A percentile compares a stretch with the other conserved stretches of the same genome.
Conservation (phyloP, 2,113 vertebrate species). For the Lepisosteus osseus region DNA sequence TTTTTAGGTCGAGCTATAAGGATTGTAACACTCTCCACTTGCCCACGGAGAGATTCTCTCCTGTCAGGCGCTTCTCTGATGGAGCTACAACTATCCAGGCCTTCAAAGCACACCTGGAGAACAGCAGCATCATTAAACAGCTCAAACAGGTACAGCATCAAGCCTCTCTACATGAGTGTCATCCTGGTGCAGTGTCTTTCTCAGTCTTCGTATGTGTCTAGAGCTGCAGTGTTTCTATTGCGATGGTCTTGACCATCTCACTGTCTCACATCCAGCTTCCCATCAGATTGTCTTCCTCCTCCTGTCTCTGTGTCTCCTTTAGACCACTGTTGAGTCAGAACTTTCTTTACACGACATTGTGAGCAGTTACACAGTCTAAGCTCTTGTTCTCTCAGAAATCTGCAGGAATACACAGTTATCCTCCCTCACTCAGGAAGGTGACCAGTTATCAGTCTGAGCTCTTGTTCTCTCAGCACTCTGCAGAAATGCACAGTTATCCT, state of each 20-base stretch:
- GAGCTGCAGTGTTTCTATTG: too few relatives aligned
- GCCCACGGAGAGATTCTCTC: slow-evolving; percentile 96
- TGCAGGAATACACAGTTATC: too few relatives aligned
- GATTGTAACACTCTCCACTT: slow-evolving; percentile 97
- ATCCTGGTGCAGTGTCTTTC: too few relatives aligned
- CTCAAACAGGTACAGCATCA: slow-evolving; percentile 83
- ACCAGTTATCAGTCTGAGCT: background rate
- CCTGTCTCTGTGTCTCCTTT: background rate
- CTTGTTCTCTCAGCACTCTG: background rate
- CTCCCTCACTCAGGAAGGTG: too few relatives aligned
- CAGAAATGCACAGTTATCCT: background rate
- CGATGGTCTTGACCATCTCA: background rate
- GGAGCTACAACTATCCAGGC: slow-evolving; percentile 95
- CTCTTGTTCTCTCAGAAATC: too few relatives aligned
- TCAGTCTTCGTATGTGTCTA: too few relatives aligned
- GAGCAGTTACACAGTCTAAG: too few relatives aligned
- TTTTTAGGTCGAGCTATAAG: slow-evolving; percentile 89
- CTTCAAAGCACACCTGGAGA: slow-evolving; percentile 96
- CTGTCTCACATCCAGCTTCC: background rate
- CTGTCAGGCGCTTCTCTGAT: slow-evolving; percentile 93
- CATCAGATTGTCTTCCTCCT: background rate
- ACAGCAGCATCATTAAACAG: slow-evolving; percentile 93
- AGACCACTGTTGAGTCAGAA: slow-evolving; percentile 34
- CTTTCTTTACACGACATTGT: too few relatives aligned
- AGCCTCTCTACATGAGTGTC: too few relatives aligned